Evolutionary conservation across 2,797 vertebrate genomes (phyloP).

Genomic region (Onychomys leucogaster): DNA sequence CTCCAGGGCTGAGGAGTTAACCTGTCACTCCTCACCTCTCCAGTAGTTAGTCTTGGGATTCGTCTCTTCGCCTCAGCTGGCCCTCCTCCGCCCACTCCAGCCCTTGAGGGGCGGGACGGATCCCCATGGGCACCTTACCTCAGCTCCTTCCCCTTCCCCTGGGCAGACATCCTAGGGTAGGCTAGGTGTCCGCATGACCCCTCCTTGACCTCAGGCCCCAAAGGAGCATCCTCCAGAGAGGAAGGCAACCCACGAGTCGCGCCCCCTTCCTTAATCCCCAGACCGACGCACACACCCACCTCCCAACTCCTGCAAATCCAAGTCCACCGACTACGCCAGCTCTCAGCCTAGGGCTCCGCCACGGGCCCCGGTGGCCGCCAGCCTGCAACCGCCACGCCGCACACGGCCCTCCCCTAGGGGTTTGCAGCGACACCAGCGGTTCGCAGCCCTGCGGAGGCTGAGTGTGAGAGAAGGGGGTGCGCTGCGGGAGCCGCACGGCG

Average conservation of each 20-base stretch:
- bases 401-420: conserved; percentile 21
- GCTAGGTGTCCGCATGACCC: conserved; percentile 25
- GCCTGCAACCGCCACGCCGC: neutral
- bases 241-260: neutral
- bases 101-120: neutral
- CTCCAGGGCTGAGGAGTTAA: neutral
- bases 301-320: conserved; percentile 62
- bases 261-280: neutral
- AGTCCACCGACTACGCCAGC: conserved; percentile 30
- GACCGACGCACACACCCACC: conserved; percentile 74
- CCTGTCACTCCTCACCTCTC: neutral
- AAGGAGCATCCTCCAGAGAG: neutral
- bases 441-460: neutral
- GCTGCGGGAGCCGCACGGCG: neutral
- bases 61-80: neutral
- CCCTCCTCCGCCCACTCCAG: neutral
- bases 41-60: neutral
- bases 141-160: neutral
- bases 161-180: neutral
- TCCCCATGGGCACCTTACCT: neutral
- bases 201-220: conserved; percentile 54
- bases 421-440: neutral
- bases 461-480: neutral
- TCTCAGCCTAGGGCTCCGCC: neutral
- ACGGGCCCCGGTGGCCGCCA: neutral